Evolutionary conservation across 2,888 invertebrate species (phyloP).

Genomic region (Sarcophaga variegata): DNA sequence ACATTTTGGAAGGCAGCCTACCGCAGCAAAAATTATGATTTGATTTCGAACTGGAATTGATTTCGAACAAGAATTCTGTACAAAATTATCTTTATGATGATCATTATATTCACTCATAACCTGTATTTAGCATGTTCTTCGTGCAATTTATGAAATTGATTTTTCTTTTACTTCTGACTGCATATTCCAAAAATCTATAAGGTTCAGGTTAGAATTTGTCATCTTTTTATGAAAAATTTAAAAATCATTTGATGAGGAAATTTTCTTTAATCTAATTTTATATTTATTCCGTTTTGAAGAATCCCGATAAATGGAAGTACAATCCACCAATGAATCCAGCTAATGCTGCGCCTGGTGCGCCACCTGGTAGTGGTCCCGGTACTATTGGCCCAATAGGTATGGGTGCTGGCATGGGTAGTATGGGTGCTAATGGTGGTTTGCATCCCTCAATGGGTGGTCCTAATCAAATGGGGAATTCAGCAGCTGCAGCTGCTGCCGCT

Average conservation of each 20-base stretch:
- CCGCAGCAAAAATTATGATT: too few species aligned
- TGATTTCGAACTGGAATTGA: too few species aligned
- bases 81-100: too few species aligned
- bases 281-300: conserved; percentile 83
- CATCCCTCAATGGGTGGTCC: conserved; percentile 77
- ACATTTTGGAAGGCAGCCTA: too few species aligned
- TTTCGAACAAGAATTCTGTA: too few species aligned
- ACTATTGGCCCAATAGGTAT: conserved; percentile 81
- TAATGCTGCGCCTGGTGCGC: conserved; percentile 82
- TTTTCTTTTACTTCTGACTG: too few species aligned
- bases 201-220: too few species aligned
- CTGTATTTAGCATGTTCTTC: too few species aligned
- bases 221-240: too few species aligned
- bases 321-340: conserved; percentile 83
- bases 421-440: conserved; percentile 79
- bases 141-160: too few species aligned
- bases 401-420: conserved; percentile 81
- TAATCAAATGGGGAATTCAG: conserved; percentile 75
- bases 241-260: not conserved
- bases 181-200: too few species aligned
- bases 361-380: conserved; percentile 80
- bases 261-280: not conserved
- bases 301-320: conserved; percentile 94
- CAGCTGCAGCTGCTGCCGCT: conserved; percentile 77
- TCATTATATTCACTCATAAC: too few species aligned